Conservation (phyloP, 2,113 vertebrate species). For the Pterocles gutturalis region DNA sequence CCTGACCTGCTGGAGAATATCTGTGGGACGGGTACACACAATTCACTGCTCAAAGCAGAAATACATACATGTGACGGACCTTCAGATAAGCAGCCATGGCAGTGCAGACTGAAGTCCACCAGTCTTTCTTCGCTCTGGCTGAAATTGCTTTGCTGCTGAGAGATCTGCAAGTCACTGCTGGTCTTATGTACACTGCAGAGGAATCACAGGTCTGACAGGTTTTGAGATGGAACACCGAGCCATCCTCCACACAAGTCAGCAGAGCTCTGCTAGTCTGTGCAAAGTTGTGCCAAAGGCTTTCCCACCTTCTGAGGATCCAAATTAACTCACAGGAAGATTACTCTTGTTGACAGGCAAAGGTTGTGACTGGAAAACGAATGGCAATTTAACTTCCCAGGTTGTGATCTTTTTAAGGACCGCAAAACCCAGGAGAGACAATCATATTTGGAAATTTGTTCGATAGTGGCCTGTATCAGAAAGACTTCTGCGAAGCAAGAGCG, state of each 20-base stretch:
- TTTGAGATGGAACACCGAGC: background rate
- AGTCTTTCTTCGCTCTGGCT: background rate
- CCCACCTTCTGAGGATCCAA: background rate
- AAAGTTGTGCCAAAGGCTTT: background rate
- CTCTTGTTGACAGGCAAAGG: background rate
- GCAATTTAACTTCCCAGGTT: background rate
- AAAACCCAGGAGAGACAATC: background rate
- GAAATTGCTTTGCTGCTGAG: background rate
- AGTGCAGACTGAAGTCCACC: background rate
- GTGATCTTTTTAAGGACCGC: background rate
- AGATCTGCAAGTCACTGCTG: background rate
- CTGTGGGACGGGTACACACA: background rate
- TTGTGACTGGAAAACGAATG: background rate
- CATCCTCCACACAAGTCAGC: background rate
- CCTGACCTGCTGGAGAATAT: background rate
- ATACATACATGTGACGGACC: fast-evolving
- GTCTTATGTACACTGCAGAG: background rate
- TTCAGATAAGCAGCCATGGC: background rate
- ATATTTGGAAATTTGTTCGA: background rate
- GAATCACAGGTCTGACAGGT: background rate
- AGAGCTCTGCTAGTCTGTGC: background rate
- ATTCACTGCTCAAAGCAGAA: background rate
- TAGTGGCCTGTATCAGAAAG: background rate
- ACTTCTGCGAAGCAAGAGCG: background rate
- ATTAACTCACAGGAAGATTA: background rate